Evolutionary conservation across 2,113 vertebrate species (phyloP), one percentile per base, ranked within the genome.

Genomic region (Zootoca vivipara): DNA sequence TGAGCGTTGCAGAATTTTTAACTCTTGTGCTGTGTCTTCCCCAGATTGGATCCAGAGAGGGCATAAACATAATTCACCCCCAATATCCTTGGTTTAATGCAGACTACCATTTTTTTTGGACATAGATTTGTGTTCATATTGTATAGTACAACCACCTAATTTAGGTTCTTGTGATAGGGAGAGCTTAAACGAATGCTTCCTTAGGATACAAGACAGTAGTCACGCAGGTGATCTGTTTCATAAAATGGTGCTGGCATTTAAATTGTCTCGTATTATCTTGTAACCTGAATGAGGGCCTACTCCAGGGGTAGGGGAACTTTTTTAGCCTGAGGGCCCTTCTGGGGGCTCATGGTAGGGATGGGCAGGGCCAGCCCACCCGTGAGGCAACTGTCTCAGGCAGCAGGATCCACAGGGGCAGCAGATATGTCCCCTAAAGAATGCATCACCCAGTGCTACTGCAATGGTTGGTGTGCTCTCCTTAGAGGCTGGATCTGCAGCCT

Each of bases 1-100:
- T 58, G 52, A 85, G 20, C 26, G 38, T 30, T 20, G 0, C 0
- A 15, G 13, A 5, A 62, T 38, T 2, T 2, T 3, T 0, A 20
- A 81, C 78, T 64, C 0, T 0, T 87, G 89, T 20, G 56, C 22
- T 8, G 2, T 0, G 38, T 82, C 18, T 84, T 78, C n/a, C 46
- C 30, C 81, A 92, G 0, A 3, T 4, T 67, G 40, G 40, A 73
- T 77, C 46, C 46, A 87, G 15, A 26, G 42, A 82, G 73, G 72
- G 26, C 26, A 9, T 85, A 0, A 18, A 46, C n/a, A 18, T 5
- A 42, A 9, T 33, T 6, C 82, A 40, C 64, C 38, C 24, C 22
- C 10, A 7, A 9, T 64, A 1, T 69, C 33, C 38, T 83, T 83
- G 4, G 18, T 46, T 28, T 70, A 70, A 70, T 56, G 42, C 40